phyloP scores from a whole-genome alignment of 2,888 invertebrate species.

The Omphaloscelis lunosa region DNA sequence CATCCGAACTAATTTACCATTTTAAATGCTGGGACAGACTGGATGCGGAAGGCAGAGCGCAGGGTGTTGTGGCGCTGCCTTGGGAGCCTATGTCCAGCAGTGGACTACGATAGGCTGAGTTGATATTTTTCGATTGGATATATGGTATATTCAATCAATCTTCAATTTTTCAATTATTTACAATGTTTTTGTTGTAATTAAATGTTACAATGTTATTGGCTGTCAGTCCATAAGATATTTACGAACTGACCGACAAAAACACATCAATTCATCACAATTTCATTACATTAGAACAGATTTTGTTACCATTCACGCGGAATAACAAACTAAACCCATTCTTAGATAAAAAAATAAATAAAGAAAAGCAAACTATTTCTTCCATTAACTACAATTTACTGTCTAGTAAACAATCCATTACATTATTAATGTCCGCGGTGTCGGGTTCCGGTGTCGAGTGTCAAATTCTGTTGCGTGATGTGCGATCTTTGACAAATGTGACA shows the following conservation, averaged over 20 bases:
- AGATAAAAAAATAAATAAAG: constrained; percentile 30
- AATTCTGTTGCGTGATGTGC: constrained; percentile 13
- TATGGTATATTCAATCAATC: too few relatives aligned
- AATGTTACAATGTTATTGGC: neutral
- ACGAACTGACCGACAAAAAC: neutral
- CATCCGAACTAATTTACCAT: too few relatives aligned
- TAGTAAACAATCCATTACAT: constrained; percentile 49
- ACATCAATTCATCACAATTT: constrained; percentile 13
- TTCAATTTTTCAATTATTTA: neutral
- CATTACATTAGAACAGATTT: constrained; percentile 7
- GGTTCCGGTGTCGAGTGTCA: constrained; percentile 20
- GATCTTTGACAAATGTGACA: constrained; percentile 12
- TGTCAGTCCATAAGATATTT: neutral
- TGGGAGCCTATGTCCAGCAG: too few relatives aligned
- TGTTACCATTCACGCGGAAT: constrained; percentile 11
- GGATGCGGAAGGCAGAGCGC: neutral
- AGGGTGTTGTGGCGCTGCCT: too few relatives aligned
- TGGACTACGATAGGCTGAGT: neutral
- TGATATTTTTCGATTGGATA: neutral
- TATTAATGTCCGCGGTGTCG: constrained; percentile 39
- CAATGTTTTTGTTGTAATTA: neutral
- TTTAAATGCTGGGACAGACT: neutral
- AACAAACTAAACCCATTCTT: constrained; percentile 18
- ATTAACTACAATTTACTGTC: constrained; percentile 32
- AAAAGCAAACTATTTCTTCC: constrained; percentile 16